These are phyloP conservation scores for Graphium colonna DNA, from an alignment of 2,888 invertebrate genomes.

Conservation along the genomic window DNA sequence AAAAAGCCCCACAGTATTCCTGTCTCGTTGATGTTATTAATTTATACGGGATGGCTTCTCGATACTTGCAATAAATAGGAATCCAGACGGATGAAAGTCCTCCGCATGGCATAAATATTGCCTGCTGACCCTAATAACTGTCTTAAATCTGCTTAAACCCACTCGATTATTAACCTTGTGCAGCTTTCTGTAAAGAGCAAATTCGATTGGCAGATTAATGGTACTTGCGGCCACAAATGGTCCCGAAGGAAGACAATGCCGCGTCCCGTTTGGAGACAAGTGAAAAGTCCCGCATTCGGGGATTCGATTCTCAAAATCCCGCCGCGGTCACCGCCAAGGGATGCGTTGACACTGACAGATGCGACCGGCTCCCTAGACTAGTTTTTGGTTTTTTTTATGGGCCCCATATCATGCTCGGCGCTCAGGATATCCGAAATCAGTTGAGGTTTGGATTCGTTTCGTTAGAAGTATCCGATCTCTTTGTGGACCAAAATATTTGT, in stretches of 20 bases:
- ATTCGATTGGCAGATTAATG: background rate
- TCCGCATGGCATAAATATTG: constrained; percentile 61
- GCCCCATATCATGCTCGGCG: constrained; percentile 1
- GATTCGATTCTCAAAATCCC: constrained; percentile 67
- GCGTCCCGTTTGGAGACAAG: constrained; percentile 69
- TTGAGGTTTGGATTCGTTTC: background rate
- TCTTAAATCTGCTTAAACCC: constrained; percentile 20
- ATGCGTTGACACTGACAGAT: constrained; percentile 63
- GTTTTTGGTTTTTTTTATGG: constrained; percentile 29
- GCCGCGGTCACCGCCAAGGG: constrained; percentile 53
- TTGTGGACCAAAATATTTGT: background rate
- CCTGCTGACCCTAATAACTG: constrained; percentile 30
- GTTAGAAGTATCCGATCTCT: background rate
- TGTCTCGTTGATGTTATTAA: constrained; percentile 52
- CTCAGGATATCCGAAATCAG: constrained; percentile 1
- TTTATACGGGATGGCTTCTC: constrained; percentile 57
- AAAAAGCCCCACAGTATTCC: constrained; percentile 34
- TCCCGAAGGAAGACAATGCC: constrained; percentile 54
- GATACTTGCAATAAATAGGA: constrained; percentile 66
- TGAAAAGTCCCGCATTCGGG: constrained; percentile 57
- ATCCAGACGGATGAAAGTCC: constrained; percentile 58
- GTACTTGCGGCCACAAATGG: constrained; percentile 10
- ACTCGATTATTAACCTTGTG: constrained; percentile 8
- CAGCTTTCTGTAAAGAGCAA: background rate
- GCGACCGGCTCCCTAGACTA: constrained; percentile 39